Evolutionary conservation across 2,113 vertebrate species (phyloP).

Genomic region (Theropithecus gelada): DNA sequence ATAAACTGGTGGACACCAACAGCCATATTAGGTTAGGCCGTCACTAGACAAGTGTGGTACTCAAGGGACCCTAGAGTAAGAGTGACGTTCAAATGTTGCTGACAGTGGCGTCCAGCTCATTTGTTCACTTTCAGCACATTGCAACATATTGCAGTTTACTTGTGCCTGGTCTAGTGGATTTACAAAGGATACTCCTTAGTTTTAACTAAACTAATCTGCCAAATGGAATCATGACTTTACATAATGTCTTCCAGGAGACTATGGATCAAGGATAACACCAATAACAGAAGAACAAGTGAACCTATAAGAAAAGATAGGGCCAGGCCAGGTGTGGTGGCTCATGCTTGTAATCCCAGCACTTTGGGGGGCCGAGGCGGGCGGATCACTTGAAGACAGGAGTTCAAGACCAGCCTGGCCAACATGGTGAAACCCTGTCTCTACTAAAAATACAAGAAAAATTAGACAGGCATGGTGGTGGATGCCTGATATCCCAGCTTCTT

Average conservation of each 20-base stretch:
- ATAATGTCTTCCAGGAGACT: background rate
- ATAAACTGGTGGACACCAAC: background rate
- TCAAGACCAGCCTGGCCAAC: too few relatives aligned
- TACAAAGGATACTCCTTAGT: background rate
- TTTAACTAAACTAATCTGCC: background rate
- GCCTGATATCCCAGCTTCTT: too few relatives aligned
- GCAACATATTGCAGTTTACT: background rate
- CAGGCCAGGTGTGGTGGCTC: too few relatives aligned
- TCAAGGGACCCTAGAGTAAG: background rate
- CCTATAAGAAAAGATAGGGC: background rate
- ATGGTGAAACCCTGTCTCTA: too few relatives aligned
- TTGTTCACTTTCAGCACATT: background rate
- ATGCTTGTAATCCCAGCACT: too few relatives aligned
- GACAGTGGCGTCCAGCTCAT: background rate
- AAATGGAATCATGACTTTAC: background rate
- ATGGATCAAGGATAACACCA: background rate
- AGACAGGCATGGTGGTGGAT: too few relatives aligned
- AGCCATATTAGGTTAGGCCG: background rate
- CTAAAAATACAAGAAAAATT: too few relatives aligned
- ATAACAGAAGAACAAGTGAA: background rate
- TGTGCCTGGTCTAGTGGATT: background rate
- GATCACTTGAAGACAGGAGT: too few relatives aligned
- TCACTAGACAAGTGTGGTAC: background rate
- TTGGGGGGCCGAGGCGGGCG: too few relatives aligned
- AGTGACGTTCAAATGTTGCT: rapidly evolving